Evolutionary conservation across 2,797 vertebrate species (phyloP).

Genomic region (Sebastes steindachneri): DNA sequence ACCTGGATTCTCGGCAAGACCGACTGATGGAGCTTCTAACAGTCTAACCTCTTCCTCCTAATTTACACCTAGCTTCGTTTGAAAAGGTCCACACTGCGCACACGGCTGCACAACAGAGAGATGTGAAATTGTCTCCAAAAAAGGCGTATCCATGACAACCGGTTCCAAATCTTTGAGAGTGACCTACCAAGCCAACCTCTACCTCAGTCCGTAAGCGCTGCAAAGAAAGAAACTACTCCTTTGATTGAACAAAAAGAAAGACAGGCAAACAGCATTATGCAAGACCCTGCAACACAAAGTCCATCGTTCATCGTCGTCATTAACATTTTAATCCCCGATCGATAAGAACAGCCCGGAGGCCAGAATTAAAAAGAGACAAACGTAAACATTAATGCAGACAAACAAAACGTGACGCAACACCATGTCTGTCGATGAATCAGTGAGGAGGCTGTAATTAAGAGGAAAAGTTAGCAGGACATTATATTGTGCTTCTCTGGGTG

Average conservation of each 20-base stretch:
- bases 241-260: background rate
- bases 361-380: background rate
- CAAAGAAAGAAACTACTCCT: background rate
- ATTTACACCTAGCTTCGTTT: slow-evolving; percentile 14
- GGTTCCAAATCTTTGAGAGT: slow-evolving; percentile 9
- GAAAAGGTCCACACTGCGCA: background rate
- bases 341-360: slow-evolving; percentile 21
- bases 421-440: background rate
- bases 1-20: background rate
- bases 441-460: background rate
- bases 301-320: background rate
- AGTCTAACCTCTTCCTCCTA: slow-evolving; percentile 1
- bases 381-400: background rate
- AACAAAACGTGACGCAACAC: slow-evolving; percentile 13
- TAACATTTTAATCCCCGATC: slow-evolving; percentile 48
- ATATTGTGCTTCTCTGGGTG: background rate
- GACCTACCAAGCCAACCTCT: slow-evolving; percentile 33
- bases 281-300: slow-evolving; percentile 18
- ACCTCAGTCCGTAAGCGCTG: background rate
- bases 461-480: background rate
- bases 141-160: slow-evolving; percentile 70
- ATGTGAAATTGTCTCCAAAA: slow-evolving; percentile 26
- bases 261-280: slow-evolving; percentile 18
- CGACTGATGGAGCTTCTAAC: background rate
- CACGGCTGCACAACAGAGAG: slow-evolving; percentile 31